Evolutionary conservation across 2,797 vertebrate species (phyloP).

Genomic region (Peromyscus melanophrys): DNA sequence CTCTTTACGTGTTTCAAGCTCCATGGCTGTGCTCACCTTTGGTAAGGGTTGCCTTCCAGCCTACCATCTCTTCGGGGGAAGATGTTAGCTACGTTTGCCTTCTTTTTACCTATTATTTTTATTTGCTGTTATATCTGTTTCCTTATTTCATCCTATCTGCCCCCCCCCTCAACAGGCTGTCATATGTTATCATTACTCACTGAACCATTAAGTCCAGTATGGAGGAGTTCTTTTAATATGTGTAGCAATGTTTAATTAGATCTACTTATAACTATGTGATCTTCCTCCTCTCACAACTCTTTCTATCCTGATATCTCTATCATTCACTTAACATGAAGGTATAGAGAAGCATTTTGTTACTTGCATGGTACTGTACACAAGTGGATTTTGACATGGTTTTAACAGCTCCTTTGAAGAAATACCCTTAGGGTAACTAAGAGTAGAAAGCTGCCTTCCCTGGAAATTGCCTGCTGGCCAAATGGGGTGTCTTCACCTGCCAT

Average conservation of each 20-base stretch:
- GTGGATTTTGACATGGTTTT: not conserved
- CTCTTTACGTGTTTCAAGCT: not conserved
- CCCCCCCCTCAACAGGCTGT: no score
- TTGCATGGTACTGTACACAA: not conserved
- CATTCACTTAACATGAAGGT: not conserved
- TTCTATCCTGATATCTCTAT: not conserved
- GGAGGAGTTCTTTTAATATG: not conserved
- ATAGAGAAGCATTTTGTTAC: not conserved
- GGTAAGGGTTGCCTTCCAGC: not conserved
- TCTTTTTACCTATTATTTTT: not conserved
- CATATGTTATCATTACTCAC: not conserved
- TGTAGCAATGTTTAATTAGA: slow-evolving; percentile 16
- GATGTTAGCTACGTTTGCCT: not conserved
- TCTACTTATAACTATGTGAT: slow-evolving; percentile 8
- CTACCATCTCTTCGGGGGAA: not conserved
- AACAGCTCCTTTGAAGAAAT: not conserved
- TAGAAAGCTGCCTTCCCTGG: not conserved
- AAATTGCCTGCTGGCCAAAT: not conserved
- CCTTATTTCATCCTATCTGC: not conserved
- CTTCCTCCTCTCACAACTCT: not conserved
- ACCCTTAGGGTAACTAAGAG: not conserved
- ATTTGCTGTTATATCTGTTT: not conserved
- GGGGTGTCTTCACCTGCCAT: not conserved
- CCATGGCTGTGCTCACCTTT: not conserved
- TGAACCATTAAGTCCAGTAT: not conserved